Base-by-base conservation (phyloP, 1,140 invertebrate species). In the Apolygus lucorum region DNA sequence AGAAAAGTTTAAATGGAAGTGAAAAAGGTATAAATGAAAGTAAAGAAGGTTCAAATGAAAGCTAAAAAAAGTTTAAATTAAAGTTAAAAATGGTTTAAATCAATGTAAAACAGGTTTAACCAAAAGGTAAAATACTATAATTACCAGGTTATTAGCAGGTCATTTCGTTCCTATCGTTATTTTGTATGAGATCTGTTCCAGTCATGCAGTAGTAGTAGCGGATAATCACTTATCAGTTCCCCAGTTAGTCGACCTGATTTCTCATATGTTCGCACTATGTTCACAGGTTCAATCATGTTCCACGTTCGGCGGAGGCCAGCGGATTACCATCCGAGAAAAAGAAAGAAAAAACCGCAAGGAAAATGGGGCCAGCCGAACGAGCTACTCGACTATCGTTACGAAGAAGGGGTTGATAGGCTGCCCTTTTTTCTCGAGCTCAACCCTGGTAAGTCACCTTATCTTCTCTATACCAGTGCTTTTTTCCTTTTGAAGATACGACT, bases 281-380 rank as follows among this genome's bases (percentile, higher is more conserved):
- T 80, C 80, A 13, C 79, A 95, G 93, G 93, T 77, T 93, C 91
- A 66, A 92, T 96, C 75, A 95, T 95, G 90, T 96, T 96, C 77
- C 93, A 96, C 79, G 92, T 96, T 77, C 84, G 92, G 72, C 84
- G 92, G 76, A 84, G 92, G 75, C 93, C 93, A 63, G 89, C 91
- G 11, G 93, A 96, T 79, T 88, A 90, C 74, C 91, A 93, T 77
- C 92, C 91, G 14, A 82, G 93, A 67, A 90, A 93, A 75, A 84
- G 92, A 21, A 95, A 95, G 85, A 96, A 96, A 84, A 95, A 95
- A 80, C 89, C 89, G 0, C 75, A 76, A 49, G 70, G 70, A 13
- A 78, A 78, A 71, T 75, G 75, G 77, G 74, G 74, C 72, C 76
- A 77, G 11, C 74, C 74, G 75, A 78, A 75, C 78, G 73, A 77